These are phyloP conservation scores for Corythornis madagascariensis DNA, from an alignment of 2,113 vertebrate species.

Conservation along the genomic window DNA sequence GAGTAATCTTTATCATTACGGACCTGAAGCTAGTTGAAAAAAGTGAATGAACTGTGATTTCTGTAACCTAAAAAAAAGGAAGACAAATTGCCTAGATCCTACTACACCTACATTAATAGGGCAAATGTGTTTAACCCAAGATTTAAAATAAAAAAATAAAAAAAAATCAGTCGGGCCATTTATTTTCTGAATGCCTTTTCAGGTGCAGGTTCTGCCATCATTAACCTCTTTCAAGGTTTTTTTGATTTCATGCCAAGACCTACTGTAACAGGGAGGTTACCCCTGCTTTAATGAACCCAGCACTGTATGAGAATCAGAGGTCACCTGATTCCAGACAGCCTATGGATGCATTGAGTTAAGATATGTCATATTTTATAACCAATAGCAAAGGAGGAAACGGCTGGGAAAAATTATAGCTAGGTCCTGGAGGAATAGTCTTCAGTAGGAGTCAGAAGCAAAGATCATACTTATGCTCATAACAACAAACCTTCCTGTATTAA, in stretches of 20 bases:
- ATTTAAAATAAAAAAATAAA: background rate
- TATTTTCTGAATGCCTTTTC: background rate
- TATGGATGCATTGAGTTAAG: background rate
- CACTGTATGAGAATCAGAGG: background rate
- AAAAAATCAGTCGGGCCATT: background rate
- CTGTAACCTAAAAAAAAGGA: background rate
- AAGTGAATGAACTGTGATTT: background rate
- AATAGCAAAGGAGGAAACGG: background rate
- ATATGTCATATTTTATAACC: background rate
- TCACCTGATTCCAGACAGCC: background rate
- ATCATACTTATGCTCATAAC: background rate
- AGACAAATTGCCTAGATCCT: background rate
- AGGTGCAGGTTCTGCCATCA: background rate
- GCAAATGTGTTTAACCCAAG: background rate
- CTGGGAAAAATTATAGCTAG: background rate
- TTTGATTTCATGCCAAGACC: background rate
- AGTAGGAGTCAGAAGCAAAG: background rate
- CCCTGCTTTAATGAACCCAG: background rate
- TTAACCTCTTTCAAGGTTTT: background rate
- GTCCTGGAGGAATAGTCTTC: background rate
- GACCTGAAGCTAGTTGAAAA: background rate
- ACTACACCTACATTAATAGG: background rate
- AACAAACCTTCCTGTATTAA: background rate
- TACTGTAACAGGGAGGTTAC: background rate
- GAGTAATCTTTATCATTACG: background rate